Conservation (phyloP, 35 echinoderm and acorn worm species). For the Apostichopus californicus region DNA sequence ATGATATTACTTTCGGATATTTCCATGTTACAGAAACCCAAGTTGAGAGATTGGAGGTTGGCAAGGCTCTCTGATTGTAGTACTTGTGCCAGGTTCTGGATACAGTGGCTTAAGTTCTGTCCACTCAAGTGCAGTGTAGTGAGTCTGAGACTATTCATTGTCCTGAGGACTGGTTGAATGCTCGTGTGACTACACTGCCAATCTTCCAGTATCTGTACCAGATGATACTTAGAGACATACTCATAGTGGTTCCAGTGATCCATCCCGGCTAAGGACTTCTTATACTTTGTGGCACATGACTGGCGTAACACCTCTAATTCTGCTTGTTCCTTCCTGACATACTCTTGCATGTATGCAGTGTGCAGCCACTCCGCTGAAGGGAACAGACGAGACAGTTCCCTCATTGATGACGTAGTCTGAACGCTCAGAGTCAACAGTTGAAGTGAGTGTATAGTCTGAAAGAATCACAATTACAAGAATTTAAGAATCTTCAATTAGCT, state of each 20-base stretch:
- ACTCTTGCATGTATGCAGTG: slow-evolving; percentile 41
- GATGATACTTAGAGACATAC: slow-evolving; percentile 36
- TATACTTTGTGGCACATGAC: background rate
- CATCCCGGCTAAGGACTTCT: background rate
- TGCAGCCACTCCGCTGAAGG: slow-evolving; percentile 12
- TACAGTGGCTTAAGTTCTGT: background rate
- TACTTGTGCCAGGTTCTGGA: background rate
- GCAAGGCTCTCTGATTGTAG: background rate
- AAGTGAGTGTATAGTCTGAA: background rate
- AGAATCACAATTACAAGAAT: background rate
- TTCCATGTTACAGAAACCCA: slow-evolving; percentile 16
- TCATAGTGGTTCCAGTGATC: slow-evolving; percentile 40
- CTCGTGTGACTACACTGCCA: slow-evolving; percentile 37
- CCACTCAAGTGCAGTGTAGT: background rate
- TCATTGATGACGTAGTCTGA: slow-evolving; percentile 3
- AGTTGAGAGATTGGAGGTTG: background rate
- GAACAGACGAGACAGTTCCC: slow-evolving; percentile 11
- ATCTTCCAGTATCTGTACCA: slow-evolving; percentile 27
- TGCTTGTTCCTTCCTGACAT: background rate
- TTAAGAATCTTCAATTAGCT: background rate
- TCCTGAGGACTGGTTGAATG: background rate
- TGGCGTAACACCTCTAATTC: background rate
- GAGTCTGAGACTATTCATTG: background rate
- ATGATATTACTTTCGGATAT: background rate
- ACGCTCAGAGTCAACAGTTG: slow-evolving; percentile 34